phyloP scores from a whole-genome alignment of 1,140 invertebrate genomes.

The Xylocopa sonorina region DNA sequence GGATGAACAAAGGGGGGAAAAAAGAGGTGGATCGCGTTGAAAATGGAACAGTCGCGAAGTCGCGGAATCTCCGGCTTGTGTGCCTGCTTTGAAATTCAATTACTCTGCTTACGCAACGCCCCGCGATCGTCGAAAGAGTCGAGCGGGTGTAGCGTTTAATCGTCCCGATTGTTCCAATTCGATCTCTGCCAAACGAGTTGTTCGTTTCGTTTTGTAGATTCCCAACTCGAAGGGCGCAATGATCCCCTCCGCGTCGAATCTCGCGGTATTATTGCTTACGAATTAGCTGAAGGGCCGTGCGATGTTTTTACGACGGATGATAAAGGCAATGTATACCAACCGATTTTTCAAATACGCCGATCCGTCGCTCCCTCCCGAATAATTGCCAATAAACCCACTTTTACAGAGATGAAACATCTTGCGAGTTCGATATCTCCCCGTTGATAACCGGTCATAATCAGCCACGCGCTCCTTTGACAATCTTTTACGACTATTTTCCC shows the following conservation, averaged over 20 bases:
- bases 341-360: slow-evolving; percentile 14
- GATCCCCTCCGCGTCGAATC: background rate
- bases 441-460: background rate
- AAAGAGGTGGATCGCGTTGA: background rate
- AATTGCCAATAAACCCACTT: slow-evolving; percentile 42
- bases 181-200: background rate
- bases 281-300: slow-evolving; percentile 11
- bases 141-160: background rate
- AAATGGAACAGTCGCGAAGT: background rate
- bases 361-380: slow-evolving; percentile 1
- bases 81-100: background rate
- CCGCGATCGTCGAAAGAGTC: no score
- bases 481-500: background rate
- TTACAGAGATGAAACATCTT: background rate
- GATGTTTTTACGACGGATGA: slow-evolving; percentile 2
- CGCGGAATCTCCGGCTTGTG: background rate
- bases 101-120: background rate
- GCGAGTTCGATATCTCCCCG: background rate
- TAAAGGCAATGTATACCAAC: slow-evolving; percentile 1
- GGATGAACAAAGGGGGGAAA: no score
- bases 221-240: no score
- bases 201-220: background rate
- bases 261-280: slow-evolving; percentile 2
- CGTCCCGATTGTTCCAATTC: background rate
- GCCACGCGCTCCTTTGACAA: background rate